Base-by-base conservation (phyloP, 2,888 invertebrate genomes). In the Lochmaea capreae region DNA sequence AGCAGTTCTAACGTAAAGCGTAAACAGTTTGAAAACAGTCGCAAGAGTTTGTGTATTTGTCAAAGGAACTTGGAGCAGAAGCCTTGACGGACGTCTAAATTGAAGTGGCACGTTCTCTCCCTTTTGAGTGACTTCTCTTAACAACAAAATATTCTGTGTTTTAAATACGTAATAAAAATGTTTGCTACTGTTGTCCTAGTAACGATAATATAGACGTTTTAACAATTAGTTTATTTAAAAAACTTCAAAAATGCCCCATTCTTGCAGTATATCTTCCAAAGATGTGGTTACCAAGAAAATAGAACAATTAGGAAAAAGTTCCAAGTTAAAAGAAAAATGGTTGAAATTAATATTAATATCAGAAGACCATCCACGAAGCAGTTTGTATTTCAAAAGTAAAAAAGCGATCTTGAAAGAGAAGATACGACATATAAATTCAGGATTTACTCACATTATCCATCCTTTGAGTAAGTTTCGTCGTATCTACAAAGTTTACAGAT, bases 381-480 rank as follows among this genome's bases (percentile, higher is more conserved):
- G 61, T 2, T 42, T 71, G 61, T 78, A 74, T 54, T 81, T 79
- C 69, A 74, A 75, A 73, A 81, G 79, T 46, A 73, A 77, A 61
- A 69, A 70, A 10, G 76, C 76, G 6, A 70, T 81, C 12, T 66
- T 59, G 8, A 62, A 66, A 8, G 77, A 79, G 46, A 74, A 78
- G 59, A 43, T 72, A 52, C 71, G 80, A 3, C 81, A 81, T 22
- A 59, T 76, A 5, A 46, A 62, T 18, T 66, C 52, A 2, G 43
- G 54, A 22, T 39, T 67, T n/a, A 26, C 63, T 1, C 77, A 61
- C 22, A 71, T 78, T 3, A 78, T 81, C 42, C 81, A 81, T 65
- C 81, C 81, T 5, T 75, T 81, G 42, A 81, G 80, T 66, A 71
- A 57, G 58, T 74, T 78, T 58, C 76, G 76, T 63, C 54, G 66